Evolutionary conservation across 2,113 vertebrate genomes (phyloP).

Genomic region (Chaetops frenatus): DNA sequence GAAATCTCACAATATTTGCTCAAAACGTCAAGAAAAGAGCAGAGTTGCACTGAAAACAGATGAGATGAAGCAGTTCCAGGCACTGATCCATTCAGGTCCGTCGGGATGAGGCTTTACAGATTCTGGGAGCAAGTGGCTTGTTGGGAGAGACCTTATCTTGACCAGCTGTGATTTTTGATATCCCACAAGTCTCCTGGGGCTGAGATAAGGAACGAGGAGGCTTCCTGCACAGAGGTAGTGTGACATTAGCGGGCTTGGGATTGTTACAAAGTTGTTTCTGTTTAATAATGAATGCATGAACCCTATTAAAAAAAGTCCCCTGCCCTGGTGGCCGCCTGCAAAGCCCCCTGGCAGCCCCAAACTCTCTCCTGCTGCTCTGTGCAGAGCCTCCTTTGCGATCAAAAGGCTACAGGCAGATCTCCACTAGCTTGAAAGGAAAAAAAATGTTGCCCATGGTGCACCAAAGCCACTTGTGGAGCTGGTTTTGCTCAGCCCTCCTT

Average conservation of each 20-base stretch:
- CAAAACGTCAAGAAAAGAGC: not conserved
- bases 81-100: accelerated
- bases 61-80: not conserved
- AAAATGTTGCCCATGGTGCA: not conserved
- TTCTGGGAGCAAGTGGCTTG: accelerated
- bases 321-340: not conserved
- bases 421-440: accelerated
- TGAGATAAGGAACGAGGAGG: not conserved
- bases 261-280: not conserved
- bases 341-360: not conserved
- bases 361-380: not conserved
- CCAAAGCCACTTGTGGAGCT: not conserved
- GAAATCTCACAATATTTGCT: not conserved
- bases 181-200: not conserved
- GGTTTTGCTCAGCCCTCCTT: not conserved
- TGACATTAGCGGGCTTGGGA: not conserved
- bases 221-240: not conserved
- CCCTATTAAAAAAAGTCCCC: not conserved
- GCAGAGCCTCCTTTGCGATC: not conserved
- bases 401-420: not conserved
- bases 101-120: not conserved
- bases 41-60: not conserved
- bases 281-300: not conserved
- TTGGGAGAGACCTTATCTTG: not conserved
- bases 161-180: not conserved